Evolutionary conservation across 2,888 invertebrate species (phyloP).

Genomic region (Bembecia ichneumoniformis): DNA sequence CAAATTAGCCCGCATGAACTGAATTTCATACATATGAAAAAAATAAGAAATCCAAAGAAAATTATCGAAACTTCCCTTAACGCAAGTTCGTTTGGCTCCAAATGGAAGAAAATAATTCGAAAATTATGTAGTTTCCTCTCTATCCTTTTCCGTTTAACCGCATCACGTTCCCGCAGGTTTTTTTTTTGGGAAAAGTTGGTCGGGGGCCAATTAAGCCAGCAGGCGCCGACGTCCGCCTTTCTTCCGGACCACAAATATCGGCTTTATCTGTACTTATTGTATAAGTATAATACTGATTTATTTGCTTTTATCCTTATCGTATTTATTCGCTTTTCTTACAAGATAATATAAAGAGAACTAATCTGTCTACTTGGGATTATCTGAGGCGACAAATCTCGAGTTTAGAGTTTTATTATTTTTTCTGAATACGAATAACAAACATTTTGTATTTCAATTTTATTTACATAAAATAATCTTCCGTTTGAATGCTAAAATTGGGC

Average conservation of each 20-base stretch:
- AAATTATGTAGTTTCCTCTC: conserved; percentile 29
- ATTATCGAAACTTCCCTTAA: not conserved
- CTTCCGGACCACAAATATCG: conserved; percentile 24
- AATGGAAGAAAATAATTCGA: conserved; percentile 12
- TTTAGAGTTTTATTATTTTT: too few relatives aligned
- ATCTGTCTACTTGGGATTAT: too few relatives aligned
- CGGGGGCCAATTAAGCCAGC: conserved; percentile 53
- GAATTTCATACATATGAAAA: too few relatives aligned
- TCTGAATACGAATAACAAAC: too few relatives aligned
- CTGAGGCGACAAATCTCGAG: too few relatives aligned
- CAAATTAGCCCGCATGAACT: too few relatives aligned
- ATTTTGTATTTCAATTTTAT: too few relatives aligned
- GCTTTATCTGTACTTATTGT: not conserved
- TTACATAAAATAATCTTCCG: too few relatives aligned
- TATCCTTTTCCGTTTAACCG: conserved; percentile 33
- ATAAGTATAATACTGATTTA: not conserved
- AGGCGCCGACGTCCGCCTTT: conserved; percentile 34
- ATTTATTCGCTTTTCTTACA: too few relatives aligned
- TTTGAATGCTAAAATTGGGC: too few relatives aligned
- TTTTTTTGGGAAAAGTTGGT: conserved; percentile 52
- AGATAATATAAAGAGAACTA: too few relatives aligned
- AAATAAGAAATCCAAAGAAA: not conserved
- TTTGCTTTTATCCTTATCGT: not conserved
- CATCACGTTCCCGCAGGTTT: conserved; percentile 32
- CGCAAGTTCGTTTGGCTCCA: not conserved